Conservation (phyloP, 2,113 vertebrate genomes). For the Trichomycterus rosablanca region DNA sequence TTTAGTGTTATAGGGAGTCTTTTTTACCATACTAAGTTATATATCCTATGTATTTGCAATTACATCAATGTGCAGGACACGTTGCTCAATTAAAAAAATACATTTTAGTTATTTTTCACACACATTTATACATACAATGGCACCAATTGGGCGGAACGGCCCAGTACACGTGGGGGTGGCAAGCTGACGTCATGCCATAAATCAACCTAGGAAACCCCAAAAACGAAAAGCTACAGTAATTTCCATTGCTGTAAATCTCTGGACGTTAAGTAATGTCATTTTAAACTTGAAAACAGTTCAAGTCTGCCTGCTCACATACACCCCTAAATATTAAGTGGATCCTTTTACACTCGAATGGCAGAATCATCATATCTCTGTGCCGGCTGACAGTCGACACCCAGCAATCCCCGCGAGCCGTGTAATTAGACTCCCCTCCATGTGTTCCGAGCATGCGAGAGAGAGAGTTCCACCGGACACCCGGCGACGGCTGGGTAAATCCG, state of each 20-base stretch:
- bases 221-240: conserved; percentile 34
- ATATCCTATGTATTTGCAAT: too few relatives aligned
- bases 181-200: conserved; percentile 1
- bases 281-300: conserved; percentile 51
- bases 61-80: too few relatives aligned
- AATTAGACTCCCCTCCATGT: conserved; percentile 64
- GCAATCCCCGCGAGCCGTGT: conserved; percentile 64
- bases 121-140: too few relatives aligned
- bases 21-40: too few relatives aligned
- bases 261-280: conserved; percentile 11
- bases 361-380: conserved; percentile 65
- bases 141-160: too few relatives aligned
- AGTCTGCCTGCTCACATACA: conserved; percentile 26
- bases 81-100: too few relatives aligned
- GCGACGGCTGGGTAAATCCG: conserved; percentile 52
- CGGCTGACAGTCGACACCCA: conserved; percentile 66
- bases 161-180: too few relatives aligned
- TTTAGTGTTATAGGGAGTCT: too few relatives aligned
- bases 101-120: too few relatives aligned
- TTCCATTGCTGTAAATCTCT: conserved; percentile 40
- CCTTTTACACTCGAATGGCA: conserved; percentile 65
- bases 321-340: conserved; percentile 52
- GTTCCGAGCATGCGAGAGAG: conserved; percentile 68
- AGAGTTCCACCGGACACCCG: conserved; percentile 35
- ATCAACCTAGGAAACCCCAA: conserved; percentile 14